Evolutionary conservation across 2,797 vertebrate genomes (phyloP).

Genomic region (Phaenicophaeus curvirostris): DNA sequence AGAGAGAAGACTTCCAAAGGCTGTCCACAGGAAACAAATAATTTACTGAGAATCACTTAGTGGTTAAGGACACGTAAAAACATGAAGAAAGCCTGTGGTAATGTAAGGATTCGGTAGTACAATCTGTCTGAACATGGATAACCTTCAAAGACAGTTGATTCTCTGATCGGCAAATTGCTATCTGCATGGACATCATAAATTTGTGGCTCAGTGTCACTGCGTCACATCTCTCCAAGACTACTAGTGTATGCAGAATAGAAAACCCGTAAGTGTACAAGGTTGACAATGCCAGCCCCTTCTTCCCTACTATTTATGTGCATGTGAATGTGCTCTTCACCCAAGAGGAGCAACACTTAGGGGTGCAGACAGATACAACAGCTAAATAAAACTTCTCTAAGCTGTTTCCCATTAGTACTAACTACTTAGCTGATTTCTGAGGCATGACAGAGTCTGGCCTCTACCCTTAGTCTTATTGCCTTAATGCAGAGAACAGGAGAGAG

Average conservation of each 20-base stretch:
- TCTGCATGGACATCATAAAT: not conserved
- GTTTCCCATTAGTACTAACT: not conserved
- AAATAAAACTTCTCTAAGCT: not conserved
- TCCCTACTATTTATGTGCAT: not conserved
- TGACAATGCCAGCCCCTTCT: not conserved
- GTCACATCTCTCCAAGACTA: not conserved
- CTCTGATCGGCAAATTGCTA: too few species aligned
- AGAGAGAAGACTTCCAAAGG: not conserved
- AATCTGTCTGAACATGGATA: not conserved
- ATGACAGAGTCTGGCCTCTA: not conserved
- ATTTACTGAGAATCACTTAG: not conserved
- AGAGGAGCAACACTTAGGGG: not conserved
- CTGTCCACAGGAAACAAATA: not conserved
- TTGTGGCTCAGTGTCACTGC: not conserved
- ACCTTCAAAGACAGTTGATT: not conserved
- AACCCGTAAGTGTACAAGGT: not conserved
- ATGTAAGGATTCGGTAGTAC: not conserved
- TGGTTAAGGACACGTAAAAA: rapidly evolving
- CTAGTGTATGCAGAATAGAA: not conserved
- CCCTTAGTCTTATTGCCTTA: not conserved
- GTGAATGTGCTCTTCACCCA: not conserved
- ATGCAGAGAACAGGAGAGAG: not conserved
- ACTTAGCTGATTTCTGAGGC: not conserved
- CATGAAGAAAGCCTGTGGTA: not conserved
- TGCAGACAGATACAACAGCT: not conserved